These are phyloP conservation scores for Phainopepla nitens DNA, from an alignment of 2,113 vertebrate genomes.

Conservation along the genomic window DNA sequence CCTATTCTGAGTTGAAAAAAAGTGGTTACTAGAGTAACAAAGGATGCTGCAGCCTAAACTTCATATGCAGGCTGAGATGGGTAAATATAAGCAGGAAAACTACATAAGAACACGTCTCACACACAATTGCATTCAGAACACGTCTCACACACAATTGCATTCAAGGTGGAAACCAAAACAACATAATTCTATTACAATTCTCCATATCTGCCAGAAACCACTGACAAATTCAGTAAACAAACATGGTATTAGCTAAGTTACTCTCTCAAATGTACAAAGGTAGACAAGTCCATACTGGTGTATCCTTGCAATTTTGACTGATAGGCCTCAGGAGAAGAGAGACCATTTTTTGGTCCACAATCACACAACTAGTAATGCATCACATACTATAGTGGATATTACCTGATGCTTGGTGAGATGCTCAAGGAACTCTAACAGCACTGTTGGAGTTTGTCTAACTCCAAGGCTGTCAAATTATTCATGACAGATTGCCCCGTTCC, in stretches of 20 bases:
- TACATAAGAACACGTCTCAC: not conserved
- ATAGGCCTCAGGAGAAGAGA: not conserved
- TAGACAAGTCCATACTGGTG: not conserved
- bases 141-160: not conserved
- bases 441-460: not conserved
- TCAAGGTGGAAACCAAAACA: not conserved
- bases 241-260: not conserved
- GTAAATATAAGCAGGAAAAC: not conserved
- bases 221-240: not conserved
- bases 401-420: not conserved
- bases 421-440: not conserved
- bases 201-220: not conserved
- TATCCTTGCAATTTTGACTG: not conserved
- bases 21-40: not conserved
- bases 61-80: not conserved
- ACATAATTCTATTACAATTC: fast-evolving
- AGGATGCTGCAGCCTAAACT: not conserved
- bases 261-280: not conserved
- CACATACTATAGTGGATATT: not conserved
- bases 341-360: not conserved
- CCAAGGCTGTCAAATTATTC: not conserved
- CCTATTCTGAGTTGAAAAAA: not conserved
- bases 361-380: fast-evolving
- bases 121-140: not conserved
- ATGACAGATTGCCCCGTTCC: not conserved